phyloP scores from a whole-genome alignment of 2,113 vertebrate genomes.

The Hippocampus barbouri region DNA sequence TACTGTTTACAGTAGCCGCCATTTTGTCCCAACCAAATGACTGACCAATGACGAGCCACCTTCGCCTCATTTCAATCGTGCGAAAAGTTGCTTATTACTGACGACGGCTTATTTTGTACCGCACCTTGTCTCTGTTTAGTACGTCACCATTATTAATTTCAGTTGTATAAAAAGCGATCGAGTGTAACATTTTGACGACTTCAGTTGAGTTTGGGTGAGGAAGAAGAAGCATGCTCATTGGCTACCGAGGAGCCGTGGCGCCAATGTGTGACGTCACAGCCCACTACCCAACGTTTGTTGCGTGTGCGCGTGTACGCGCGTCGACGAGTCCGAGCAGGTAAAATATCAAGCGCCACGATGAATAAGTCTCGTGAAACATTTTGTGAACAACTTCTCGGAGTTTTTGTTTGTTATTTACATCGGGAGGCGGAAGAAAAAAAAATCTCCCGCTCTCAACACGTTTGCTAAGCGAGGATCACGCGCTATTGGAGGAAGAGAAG shows the following conservation, averaged over 20 bases:
- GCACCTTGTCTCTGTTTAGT: not conserved
- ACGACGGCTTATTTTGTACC: not conserved
- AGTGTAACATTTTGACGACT: not conserved
- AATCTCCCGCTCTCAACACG: not conserved
- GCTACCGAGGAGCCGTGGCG: constrained; percentile 49
- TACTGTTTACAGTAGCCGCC: not conserved
- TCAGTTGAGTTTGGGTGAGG: not conserved
- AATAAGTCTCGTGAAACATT: not conserved
- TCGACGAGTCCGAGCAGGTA: not conserved
- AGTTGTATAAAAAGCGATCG: not conserved
- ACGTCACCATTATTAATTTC: not conserved
- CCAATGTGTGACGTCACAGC: constrained; percentile 59
- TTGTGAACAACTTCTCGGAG: not conserved
- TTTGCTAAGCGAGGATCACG: constrained; percentile 2
- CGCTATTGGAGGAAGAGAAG: not conserved
- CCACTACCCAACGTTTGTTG: constrained; percentile 44
- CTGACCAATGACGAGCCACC: not conserved
- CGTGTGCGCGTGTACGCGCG: constrained; percentile 34
- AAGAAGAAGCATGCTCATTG: constrained; percentile 49
- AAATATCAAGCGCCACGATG: not conserved
- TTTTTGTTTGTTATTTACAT: not conserved
- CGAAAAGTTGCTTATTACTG: not conserved
- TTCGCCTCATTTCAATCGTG: not conserved
- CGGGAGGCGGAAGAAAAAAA: not conserved
- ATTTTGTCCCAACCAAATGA: not conserved